Evolutionary conservation across 1,140 invertebrate genomes (phyloP), one percentile per base, ranked within the genome.

Genomic region (Drosophila tani): DNA sequence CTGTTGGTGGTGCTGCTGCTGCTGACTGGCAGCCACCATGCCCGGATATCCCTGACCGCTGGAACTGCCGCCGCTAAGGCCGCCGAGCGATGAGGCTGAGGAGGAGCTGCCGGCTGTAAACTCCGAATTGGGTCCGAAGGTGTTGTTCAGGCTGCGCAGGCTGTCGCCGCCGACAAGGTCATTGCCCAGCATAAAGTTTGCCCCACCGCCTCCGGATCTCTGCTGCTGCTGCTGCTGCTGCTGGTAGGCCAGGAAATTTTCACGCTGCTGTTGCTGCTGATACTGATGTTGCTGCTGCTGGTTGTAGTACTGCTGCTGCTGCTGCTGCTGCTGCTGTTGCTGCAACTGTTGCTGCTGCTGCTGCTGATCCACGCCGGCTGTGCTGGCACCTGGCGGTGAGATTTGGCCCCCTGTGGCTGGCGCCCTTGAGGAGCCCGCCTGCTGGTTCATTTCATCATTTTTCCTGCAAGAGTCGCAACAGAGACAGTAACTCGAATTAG

Each of bases 361-460:
- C 21, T 82, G 83, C 24, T 75, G 75, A 19, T 70, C 67, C 29
- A 70, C 40, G 64, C 67, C 43, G 64, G 58, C 47, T 78, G 82
- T 88, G 68, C 77, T 82, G 81, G 75, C 91, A 85, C 91, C 91
- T 76, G 87, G 91, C 90, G 92, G 92, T 91, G 92, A 93, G 80
- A 92, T 91, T 91, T 93, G 92, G 91, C 92, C 91, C 92, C 92
- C 92, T 86, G 90, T 92, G 91, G 92, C 91, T 93, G 92, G 92
- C 86, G 92, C 92, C 92, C 92, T 92, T 90, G 92, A 93, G 92
- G 92, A 93, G 92, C 92, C 92, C 69, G 91, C 88, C 81, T 91
- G 91, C 85, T 88, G 82, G 85, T 92, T 93, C 92, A 93, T 93
- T 92, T 92, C 92, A 91, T 92, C 91, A 93, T 91, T 92, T 93